Conservation (phyloP, 2,888 invertebrate species). For the Eubasilissa splendida region DNA sequence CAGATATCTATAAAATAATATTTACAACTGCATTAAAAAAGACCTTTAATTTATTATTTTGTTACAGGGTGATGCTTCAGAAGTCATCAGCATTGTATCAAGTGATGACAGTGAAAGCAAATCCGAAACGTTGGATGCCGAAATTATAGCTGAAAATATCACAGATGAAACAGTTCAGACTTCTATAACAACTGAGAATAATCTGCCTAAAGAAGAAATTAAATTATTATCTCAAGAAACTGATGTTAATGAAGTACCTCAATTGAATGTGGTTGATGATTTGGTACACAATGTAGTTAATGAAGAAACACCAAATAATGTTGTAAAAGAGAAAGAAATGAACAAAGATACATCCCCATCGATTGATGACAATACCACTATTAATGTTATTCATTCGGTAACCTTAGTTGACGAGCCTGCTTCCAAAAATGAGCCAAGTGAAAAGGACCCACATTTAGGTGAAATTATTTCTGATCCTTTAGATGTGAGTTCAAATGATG, state of each 20-base stretch:
- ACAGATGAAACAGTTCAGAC: background rate
- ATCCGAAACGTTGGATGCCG: conserved; percentile 1
- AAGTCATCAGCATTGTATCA: conserved; percentile 43
- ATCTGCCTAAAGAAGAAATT: background rate
- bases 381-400: too few species aligned
- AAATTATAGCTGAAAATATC: background rate
- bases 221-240: background rate
- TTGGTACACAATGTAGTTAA: conserved; percentile 3
- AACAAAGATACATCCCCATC: background rate
- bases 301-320: background rate
- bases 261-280: background rate
- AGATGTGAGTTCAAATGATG: background rate
- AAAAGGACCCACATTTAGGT: background rate
- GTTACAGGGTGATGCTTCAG: conserved; percentile 40
- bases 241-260: background rate
- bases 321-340: background rate
- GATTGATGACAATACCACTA: background rate
- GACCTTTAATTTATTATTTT: background rate
- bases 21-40: background rate
- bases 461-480: conserved; percentile 13
- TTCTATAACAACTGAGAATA: background rate
- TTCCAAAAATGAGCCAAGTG: background rate
- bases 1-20: background rate
- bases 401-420: background rate
- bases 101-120: conserved; percentile 41